Evolutionary conservation across 2,888 invertebrate species (phyloP).

Genomic region (Elegia similella): DNA sequence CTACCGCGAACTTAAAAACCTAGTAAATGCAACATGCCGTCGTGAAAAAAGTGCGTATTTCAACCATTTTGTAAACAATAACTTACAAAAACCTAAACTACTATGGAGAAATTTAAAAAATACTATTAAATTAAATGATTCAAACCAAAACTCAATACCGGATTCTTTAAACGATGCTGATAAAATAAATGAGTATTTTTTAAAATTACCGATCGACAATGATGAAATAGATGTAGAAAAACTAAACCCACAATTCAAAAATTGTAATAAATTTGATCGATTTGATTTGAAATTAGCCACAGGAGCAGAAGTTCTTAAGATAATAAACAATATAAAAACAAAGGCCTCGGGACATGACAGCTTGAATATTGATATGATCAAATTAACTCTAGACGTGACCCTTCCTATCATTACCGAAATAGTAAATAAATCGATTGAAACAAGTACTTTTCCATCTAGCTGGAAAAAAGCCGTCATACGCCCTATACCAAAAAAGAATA

Average conservation of each 20-base stretch:
- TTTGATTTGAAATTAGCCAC: not conserved
- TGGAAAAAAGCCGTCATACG: too few relatives aligned
- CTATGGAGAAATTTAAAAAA: constrained; percentile 20
- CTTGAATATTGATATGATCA: constrained; percentile 22
- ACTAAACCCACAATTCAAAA: not conserved
- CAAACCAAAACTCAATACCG: not conserved
- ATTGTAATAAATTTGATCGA: not conserved
- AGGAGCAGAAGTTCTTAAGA: constrained; percentile 2
- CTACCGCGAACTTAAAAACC: constrained; percentile 23
- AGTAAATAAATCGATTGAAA: constrained; percentile 13
- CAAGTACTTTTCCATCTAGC: too few relatives aligned
- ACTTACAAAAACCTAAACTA: constrained; percentile 16
- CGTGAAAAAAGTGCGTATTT: constrained; percentile 24
- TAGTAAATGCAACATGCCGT: constrained; percentile 19
- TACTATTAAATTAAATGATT: not conserved
- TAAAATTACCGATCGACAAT: not conserved
- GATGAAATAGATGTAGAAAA: not conserved
- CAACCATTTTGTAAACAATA: constrained; percentile 23
- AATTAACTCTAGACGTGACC: constrained; percentile 17
- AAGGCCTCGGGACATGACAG: constrained; percentile 21
- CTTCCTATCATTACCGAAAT: constrained; percentile 21
- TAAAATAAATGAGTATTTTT: not conserved
- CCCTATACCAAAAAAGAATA: too few relatives aligned
- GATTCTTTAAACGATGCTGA: not conserved
- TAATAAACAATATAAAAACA: constrained; percentile 20